Conservation (phyloP, 2,888 invertebrate genomes). For the Clistopyga incitator region DNA sequence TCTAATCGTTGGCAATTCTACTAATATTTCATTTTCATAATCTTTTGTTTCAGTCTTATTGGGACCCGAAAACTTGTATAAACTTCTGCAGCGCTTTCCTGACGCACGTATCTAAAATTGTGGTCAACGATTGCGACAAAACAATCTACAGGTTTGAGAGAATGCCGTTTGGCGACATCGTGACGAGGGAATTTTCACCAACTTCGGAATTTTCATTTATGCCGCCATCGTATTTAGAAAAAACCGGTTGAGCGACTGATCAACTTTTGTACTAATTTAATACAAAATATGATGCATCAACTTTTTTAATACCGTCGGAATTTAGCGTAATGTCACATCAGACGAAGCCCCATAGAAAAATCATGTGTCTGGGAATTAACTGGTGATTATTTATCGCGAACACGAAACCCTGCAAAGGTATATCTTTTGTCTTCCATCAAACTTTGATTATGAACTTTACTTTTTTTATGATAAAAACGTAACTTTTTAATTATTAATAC, state of each 20-base stretch:
- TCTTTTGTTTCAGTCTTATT: slow-evolving; percentile 83
- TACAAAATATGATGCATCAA: background rate
- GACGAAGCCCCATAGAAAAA: background rate
- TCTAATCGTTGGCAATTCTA: background rate
- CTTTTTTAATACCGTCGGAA: background rate
- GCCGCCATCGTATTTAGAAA: slow-evolving; percentile 13
- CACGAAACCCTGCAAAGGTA: background rate
- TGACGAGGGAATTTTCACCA: slow-evolving; percentile 18
- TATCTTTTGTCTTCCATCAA: background rate
- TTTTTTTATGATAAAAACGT: background rate
- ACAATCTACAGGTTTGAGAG: slow-evolving; percentile 77
- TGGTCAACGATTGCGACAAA: slow-evolving; percentile 75
- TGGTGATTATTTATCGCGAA: background rate
- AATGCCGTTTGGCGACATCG: slow-evolving; percentile 53
- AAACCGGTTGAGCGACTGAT: slow-evolving; percentile 4
- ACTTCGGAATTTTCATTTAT: slow-evolving; percentile 13
- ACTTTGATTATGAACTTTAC: background rate
- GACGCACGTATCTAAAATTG: slow-evolving; percentile 84
- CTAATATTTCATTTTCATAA: background rate
- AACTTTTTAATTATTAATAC: too few species aligned
- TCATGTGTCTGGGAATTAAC: background rate
- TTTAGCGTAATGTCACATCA: too few species aligned
- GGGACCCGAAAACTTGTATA: slow-evolving; percentile 88
- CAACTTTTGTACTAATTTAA: too few species aligned
- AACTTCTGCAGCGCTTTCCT: slow-evolving; percentile 89